Base-by-base conservation (phyloP, 2,797 vertebrate genomes). In the Molossus alvarezi region DNA sequence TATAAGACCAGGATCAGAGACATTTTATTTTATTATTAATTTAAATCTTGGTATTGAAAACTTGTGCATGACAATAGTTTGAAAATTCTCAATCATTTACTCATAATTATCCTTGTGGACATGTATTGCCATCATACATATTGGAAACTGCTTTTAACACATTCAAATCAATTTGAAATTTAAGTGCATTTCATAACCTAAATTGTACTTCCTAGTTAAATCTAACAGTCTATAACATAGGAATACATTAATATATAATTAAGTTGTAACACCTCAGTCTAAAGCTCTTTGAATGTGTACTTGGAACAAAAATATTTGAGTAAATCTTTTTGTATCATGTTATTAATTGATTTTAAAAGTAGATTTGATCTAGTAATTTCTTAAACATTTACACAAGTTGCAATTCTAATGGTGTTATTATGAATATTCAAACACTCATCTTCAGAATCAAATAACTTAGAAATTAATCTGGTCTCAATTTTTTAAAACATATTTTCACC, bases 161-260 rank as follows among this genome's bases (percentile, higher is more conserved):
- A 72, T 77, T 69, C 92, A 90, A 53, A 90, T 76, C 18, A 71
- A 48, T 88, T 84, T 93, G 14, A 92, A 85, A 91, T 94, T 84
- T 85, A 55, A 94, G 53, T 33, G 41, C 77, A 60, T 55, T 55
- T 72, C n/a, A 67, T 88, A 82, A 77, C 51, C 33, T 41, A 81
- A 91, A 91, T 72, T 88, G 17, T 85, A 81, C 12, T 81, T 90
- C 12, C 18, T 72, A 76, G 17, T 84, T 90, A 88, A 80, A 88
- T 71, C 33, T 71, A 67, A 82, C 41, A 64, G 7, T 80, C 65
- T 84, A 6, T 85, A 12, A 5, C 69, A 21, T 15, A 90, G n/a
- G 21, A 88, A 88, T 91, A 72, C 6, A 51, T 85, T 95, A 72
- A 4, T 25, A 41, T 45, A 82, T 76, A 76, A 60, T 88, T 91